Evolutionary conservation across 1,140 invertebrate genomes (phyloP), one percentile per base, ranked within the genome.

Genomic region (Palaemon carinicauda): DNA sequence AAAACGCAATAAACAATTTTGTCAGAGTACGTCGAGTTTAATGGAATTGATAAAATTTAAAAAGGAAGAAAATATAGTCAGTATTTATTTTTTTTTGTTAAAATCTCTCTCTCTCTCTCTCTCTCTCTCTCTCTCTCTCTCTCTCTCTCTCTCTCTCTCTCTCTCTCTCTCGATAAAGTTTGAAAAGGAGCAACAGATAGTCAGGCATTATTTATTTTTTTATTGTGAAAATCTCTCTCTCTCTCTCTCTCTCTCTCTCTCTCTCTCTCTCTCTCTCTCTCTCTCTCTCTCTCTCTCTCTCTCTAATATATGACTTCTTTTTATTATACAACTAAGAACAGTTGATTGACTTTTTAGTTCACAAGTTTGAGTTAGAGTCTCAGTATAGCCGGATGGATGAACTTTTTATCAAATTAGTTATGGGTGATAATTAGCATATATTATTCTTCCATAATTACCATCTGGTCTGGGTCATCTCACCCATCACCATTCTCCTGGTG

Each of bases 61-160:
- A n/a, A n/a, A n/a, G n/a, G n/a, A n/a, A n/a, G n/a, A n/a, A n/a
- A n/a, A n/a, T n/a, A n/a, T n/a, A n/a, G n/a, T n/a, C n/a, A n/a
- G n/a, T n/a, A n/a, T n/a, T n/a, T n/a, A n/a, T n/a, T n/a, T n/a
- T n/a, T 3, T 41, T 9, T 41, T 41, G 33, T 41, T 4, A 41
- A 41, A 3, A 41, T 71, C 65, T 71, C 65, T 71, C 65, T 71
- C 65, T 71, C 65, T 71, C 65, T 71, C 65, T 71, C 65, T 71
- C 65, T 74, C 73, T 74, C 73, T 74, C 73, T 74, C 73, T 74
- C 73, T 74, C 73, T 74, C 73, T 74, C 73, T 74, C 73, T 74
- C 73, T 74, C 73, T 74, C 73, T 74, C 73, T 74, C 73, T 74
- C 73, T 74, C 73, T 74, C 73, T 74, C 73, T 74, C 73, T 74